Conservation (phyloP, 2,888 invertebrate genomes). For the Drosophila macrospina region DNA sequence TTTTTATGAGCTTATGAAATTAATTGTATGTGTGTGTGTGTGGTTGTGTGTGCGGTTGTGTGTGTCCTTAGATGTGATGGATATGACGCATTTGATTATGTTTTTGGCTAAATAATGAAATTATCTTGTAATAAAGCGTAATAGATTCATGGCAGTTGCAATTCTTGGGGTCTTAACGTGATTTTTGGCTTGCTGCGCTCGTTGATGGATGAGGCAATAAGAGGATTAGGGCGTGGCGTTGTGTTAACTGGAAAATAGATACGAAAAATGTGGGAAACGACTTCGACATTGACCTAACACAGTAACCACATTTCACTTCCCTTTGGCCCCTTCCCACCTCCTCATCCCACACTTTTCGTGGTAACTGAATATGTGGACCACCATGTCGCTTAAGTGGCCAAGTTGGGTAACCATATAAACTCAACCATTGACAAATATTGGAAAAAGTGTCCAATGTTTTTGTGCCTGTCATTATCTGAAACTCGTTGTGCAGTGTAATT, state of each 20-base stretch:
- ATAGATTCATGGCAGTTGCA: conserved; percentile 47
- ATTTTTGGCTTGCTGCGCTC: conserved; percentile 41
- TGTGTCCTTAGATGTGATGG: conserved; percentile 60
- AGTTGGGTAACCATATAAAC: conserved; percentile 53
- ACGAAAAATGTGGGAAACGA: neutral
- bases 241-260: conserved; percentile 8
- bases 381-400: conserved; percentile 63
- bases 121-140: conserved; percentile 74
- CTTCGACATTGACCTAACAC: conserved; percentile 58
- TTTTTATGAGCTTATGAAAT: conserved; percentile 80
- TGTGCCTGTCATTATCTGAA: conserved; percentile 44
- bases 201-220: conserved; percentile 38
- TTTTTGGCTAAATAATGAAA: conserved; percentile 76
- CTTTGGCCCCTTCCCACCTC: neutral
- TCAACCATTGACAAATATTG: conserved; percentile 66
- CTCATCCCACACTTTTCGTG: no score
- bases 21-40: conserved; percentile 62
- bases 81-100: conserved; percentile 75
- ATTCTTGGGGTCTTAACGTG: conserved; percentile 57
- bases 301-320: conserved; percentile 62
- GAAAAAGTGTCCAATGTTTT: conserved; percentile 33
- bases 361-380: conserved; percentile 41
- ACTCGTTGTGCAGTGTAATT: conserved; percentile 56
- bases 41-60: conserved; percentile 30
- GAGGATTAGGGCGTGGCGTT: conserved; percentile 22